Base-by-base conservation (phyloP, 2,888 invertebrate genomes). In the Polydrusus tereticollis region DNA sequence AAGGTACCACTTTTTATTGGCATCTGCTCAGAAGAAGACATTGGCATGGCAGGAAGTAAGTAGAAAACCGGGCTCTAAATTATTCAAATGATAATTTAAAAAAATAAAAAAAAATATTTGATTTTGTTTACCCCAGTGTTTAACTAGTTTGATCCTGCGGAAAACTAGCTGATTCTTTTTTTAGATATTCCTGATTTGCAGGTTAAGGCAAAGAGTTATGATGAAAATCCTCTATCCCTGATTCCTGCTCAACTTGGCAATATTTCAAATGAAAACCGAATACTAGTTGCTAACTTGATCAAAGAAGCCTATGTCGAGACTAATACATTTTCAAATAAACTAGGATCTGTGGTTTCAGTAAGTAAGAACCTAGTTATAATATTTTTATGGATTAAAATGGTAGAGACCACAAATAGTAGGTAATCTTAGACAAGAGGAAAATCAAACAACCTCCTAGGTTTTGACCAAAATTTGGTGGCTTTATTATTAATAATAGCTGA, bases 1-100 rank as follows among this genome's bases (percentile, higher is more conserved):
- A 73, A 65, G 57, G 77, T 78, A n/a, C 77, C 79, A 2, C 43
- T 77, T 0, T 67, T 79, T 8, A 77, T 79, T 1, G 78, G 79
- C 2, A 77, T 78, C n/a, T 70, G 69, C 41, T 78, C 79, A 1
- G 79, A 78, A 47, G 79, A 79, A 69, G 29, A 71, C 16, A 66
- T 71, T 55, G 26, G 60, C 16, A 55, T 52, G 45, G 65, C 71
- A 23, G 52, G 33, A 58, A 29, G 64, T 70, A 20, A 36, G 16
- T 50, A n/a, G n/a, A n/a, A n/a, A n/a, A n/a, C n/a, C n/a, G n/a
- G n/a, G n/a, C n/a, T n/a, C n/a, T n/a, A n/a, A n/a, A n/a, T n/a
- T n/a, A n/a, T n/a, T n/a, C n/a, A n/a, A n/a, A n/a, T n/a, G n/a
- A n/a, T n/a, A n/a, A n/a, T n/a, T n/a, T n/a, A n/a, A n/a, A n/a